phyloP scores from a whole-genome alignment of 2,888 invertebrate species.

The Cancer borealis region DNA sequence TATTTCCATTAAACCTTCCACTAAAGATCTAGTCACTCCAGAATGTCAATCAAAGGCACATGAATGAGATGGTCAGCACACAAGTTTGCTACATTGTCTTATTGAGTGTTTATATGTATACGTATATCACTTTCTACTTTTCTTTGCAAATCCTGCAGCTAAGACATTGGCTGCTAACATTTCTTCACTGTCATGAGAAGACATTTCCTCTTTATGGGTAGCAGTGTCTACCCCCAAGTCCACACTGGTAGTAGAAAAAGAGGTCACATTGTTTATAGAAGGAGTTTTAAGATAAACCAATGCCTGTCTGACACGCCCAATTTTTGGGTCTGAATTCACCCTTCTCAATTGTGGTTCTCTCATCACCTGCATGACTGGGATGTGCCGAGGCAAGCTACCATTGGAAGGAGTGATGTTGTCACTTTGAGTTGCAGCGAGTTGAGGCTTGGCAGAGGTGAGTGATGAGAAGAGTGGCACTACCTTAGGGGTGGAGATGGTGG shows the following conservation, averaged over 20 bases:
- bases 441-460: not conserved
- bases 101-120: not conserved
- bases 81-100: not conserved
- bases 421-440: not conserved
- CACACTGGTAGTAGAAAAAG: not conserved
- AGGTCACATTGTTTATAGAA: not conserved
- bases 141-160: slow-evolving; percentile 47
- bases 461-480: not conserved
- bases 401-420: not conserved
- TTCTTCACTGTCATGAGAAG: slow-evolving; percentile 55
- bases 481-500: not conserved
- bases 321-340: not conserved
- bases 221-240: not conserved
- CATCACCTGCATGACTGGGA: slow-evolving; percentile 51
- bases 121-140: not conserved
- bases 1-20: not conserved
- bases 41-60: not conserved
- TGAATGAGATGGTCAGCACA: not conserved
- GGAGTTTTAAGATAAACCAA: not conserved
- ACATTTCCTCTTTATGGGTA: not conserved
- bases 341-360: slow-evolving; percentile 24
- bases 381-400: not conserved
- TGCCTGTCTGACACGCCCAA: not conserved
- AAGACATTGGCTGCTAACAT: slow-evolving; percentile 61
- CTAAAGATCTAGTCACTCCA: not conserved